Evolutionary conservation across 2,113 vertebrate genomes (phyloP).

Genomic region (Vulpes vulpes): DNA sequence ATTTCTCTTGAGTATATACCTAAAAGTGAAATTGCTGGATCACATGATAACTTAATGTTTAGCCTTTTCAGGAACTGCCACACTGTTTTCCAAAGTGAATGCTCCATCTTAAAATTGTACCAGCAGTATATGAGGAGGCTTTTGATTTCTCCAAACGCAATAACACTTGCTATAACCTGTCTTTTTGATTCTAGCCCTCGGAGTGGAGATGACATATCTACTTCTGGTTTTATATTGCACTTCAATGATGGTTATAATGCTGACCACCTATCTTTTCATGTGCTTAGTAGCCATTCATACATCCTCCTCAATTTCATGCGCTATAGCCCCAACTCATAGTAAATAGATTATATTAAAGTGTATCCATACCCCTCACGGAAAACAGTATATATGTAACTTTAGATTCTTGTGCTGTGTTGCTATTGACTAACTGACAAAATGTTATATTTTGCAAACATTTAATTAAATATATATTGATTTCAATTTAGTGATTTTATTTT

Average conservation of each 20-base stretch:
- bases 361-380: background rate
- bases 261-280: background rate
- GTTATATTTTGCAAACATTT: slow-evolving; percentile 42
- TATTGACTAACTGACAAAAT: slow-evolving; percentile 3
- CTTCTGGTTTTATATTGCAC: background rate
- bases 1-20: background rate
- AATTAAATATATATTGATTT: slow-evolving; percentile 45
- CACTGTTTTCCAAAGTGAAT: background rate
- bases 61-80: background rate
- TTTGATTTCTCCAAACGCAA: background rate
- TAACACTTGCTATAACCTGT: background rate
- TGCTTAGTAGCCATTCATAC: background rate
- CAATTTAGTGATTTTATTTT: slow-evolving; percentile 28
- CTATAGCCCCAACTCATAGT: background rate
- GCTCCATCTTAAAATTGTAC: background rate
- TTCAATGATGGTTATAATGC: background rate
- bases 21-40: background rate
- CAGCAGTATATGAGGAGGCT: background rate
- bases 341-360: background rate
- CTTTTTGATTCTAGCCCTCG: background rate
- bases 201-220: background rate
- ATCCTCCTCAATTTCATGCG: background rate
- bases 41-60: background rate
- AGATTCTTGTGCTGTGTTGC: background rate
- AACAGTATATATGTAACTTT: background rate